Conservation (phyloP, 2,797 vertebrate genomes). For the Takifugu rubripes region DNA sequence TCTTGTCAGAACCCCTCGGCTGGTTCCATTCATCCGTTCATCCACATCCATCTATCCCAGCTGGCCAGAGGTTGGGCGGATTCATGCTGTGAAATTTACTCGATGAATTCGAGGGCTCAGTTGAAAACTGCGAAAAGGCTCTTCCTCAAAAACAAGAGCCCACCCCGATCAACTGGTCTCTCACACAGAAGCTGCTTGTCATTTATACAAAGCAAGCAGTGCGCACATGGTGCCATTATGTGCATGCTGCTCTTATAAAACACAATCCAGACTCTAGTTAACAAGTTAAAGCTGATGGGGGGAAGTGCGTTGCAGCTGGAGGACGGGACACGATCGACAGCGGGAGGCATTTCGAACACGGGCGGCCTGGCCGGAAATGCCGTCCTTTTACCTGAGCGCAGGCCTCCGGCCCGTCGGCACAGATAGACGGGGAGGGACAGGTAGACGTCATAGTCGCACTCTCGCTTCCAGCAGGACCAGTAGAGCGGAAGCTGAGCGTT, state of each 20-base stretch:
- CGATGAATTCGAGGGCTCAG: constrained; percentile 41
- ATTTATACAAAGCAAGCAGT: constrained; percentile 28
- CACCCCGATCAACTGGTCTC: constrained; percentile 17
- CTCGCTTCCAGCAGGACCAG: constrained; percentile 85
- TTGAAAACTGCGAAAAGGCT: constrained; percentile 36
- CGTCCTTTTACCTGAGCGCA: constrained; percentile 80
- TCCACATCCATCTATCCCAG: constrained; percentile 26
- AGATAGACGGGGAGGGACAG: constrained; percentile 83
- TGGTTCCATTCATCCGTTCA: constrained; percentile 18
- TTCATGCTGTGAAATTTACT: constrained; percentile 34
- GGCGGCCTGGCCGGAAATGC: constrained; percentile 44
- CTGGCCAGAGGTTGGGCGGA: constrained; percentile 42
- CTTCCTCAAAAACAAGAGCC: constrained; percentile 22
- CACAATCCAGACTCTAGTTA: constrained; percentile 26
- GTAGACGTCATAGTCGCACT: constrained; percentile 84
- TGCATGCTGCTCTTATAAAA: constrained; percentile 59
- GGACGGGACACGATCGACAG: constrained; percentile 53
- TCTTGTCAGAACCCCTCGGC: constrained; percentile 24
- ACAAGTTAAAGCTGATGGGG: constrained; percentile 40
- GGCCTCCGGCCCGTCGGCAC: constrained; percentile 80
- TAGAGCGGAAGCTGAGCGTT: constrained; percentile 79
- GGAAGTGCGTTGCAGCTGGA: constrained; percentile 40
- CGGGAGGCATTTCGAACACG: constrained; percentile 56
- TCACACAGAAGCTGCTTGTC: constrained; percentile 19
- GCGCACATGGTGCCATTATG: constrained; percentile 31